Conservation (phyloP, 2,113 vertebrate species). For the Megalops atlanticus region DNA sequence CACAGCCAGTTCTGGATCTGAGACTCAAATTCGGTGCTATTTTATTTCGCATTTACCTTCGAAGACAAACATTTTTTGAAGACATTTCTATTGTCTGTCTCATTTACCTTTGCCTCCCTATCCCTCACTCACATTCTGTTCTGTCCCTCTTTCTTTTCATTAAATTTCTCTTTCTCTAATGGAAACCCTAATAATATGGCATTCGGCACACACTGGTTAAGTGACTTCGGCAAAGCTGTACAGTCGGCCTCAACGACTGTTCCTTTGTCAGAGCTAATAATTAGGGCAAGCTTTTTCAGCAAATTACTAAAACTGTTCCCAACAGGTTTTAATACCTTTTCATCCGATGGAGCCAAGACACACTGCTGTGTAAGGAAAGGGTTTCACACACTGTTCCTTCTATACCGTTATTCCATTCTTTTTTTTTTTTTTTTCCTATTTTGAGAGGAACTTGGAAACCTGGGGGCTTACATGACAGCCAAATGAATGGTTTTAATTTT, state of each 20-base stretch:
- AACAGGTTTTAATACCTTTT: background rate
- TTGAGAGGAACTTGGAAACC: background rate
- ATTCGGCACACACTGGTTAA: background rate
- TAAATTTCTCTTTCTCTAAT: background rate
- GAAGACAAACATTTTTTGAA: background rate
- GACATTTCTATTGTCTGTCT: background rate
- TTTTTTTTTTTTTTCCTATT: slow-evolving; percentile 6
- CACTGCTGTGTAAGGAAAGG: background rate
- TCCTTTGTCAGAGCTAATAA: slow-evolving; percentile 19
- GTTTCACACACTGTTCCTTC: too few species aligned
- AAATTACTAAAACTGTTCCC: background rate
- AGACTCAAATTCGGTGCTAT: background rate
- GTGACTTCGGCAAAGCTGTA: background rate
- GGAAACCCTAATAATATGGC: background rate
- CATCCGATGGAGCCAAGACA: background rate
- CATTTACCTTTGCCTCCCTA: background rate
- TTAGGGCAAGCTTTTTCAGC: background rate
- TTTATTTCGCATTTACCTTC: background rate
- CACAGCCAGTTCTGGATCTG: background rate
- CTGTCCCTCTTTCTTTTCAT: background rate
- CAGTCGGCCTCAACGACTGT: background rate
- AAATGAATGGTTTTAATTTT: background rate
- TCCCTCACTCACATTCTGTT: background rate
- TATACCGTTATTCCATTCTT: background rate
- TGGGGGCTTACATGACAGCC: background rate